Percentiles rank a stretch among this genome's conserved stretches.
Conservation (phyloP, 53 echinoderm and acorn worm species). For the Paracentrotus lividus region DNA sequence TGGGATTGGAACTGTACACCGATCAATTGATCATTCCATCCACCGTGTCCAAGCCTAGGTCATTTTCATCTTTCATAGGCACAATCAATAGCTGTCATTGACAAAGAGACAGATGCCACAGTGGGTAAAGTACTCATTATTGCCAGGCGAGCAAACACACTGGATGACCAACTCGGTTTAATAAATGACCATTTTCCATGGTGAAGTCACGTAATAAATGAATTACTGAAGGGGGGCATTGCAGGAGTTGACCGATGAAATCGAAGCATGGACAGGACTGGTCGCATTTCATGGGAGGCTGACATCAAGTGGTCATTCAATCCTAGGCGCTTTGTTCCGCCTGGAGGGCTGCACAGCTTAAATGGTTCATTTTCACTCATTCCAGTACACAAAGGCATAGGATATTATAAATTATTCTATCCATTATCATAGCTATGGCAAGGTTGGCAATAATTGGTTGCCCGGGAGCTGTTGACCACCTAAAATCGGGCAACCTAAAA, state of each 20-base stretch:
- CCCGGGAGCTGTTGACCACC: too few relatives aligned
- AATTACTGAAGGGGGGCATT: conserved; percentile 22
- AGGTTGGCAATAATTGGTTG: too few relatives aligned
- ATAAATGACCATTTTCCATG: conserved; percentile 39
- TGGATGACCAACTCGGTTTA: conserved; percentile 54
- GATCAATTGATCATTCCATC: conserved; percentile 41
- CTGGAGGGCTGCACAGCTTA: conserved; percentile 25
- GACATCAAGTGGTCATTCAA: conserved; percentile 54
- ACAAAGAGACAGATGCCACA: background rate
- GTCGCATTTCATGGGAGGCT: conserved; percentile 48
- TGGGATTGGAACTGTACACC: background rate
- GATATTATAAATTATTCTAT: background rate
- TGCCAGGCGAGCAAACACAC: conserved; percentile 37
- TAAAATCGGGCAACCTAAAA: too few relatives aligned
- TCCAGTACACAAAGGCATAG: conserved; percentile 7
- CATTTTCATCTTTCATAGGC: conserved; percentile 13
- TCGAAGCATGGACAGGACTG: conserved; percentile 9
- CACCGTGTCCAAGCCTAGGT: background rate
- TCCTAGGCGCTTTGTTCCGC: conserved; percentile 43
- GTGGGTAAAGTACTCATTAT: conserved; percentile 8
- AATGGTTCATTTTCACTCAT: conserved; percentile 17
- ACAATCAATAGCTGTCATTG: conserved; percentile 32
- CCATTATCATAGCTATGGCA: background rate
- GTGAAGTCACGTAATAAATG: conserved; percentile 48
- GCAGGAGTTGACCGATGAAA: conserved; percentile 45